Percentiles rank a stretch among this genome's conserved stretches.
phyloP scores from a whole-genome alignment of 2,113 vertebrate species.

The Dasyurus viverrinus region DNA sequence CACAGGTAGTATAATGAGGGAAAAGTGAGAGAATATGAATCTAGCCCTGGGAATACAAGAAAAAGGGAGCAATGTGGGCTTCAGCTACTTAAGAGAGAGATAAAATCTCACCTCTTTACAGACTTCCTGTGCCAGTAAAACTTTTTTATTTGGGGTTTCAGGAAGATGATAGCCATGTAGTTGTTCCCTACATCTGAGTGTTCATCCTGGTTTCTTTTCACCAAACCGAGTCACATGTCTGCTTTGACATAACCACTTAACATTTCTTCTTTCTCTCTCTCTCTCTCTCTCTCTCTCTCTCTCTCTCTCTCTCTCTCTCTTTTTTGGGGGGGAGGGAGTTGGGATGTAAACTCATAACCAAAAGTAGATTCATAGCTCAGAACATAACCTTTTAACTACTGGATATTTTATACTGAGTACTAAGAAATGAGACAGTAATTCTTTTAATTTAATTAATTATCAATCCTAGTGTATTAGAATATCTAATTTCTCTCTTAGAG shows the following conservation, averaged over 20 bases:
- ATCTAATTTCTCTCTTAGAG: not conserved
- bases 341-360: not conserved
- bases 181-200: not conserved
- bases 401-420: not conserved
- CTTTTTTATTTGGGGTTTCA: not conserved
- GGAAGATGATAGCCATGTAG: not conserved
- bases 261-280: not conserved
- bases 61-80: not conserved
- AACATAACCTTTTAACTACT: conserved; percentile 37
- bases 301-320: no score
- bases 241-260: conserved; percentile 34
- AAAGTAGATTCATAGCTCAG: conserved; percentile 37
- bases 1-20: not conserved
- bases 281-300: no score
- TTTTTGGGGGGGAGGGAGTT: not conserved
- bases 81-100: not conserved
- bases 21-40: not conserved
- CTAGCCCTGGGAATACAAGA: not conserved
- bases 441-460: not conserved
- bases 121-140: no score
- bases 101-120: no score
- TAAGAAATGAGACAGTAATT: not conserved
- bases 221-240: not conserved
- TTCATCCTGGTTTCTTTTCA: not conserved
- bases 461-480: not conserved